These are phyloP conservation scores for Drosophila nebulosa DNA, from an alignment of 1,140 invertebrate genomes.

Conservation along the genomic window DNA sequence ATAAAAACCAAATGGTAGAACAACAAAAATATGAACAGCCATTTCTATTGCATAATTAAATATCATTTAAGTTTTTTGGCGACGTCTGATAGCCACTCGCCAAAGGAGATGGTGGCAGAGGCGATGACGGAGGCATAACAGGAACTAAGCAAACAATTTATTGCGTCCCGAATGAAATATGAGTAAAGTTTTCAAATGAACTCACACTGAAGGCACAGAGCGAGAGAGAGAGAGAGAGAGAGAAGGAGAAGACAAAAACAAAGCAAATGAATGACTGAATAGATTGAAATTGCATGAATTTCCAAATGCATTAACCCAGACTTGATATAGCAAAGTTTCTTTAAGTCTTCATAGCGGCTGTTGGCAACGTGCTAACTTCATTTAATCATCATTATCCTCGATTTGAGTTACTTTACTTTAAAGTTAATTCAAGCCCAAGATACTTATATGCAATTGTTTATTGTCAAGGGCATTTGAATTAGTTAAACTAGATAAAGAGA, in stretches of 20 bases:
- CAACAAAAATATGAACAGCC: not conserved
- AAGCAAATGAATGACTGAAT: slow-evolving; percentile 43
- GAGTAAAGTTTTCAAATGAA: slow-evolving; percentile 69
- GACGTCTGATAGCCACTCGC: not conserved
- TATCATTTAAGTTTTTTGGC: slow-evolving; percentile 53
- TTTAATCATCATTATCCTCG: no score
- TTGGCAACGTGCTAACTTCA: no score
- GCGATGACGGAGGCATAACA: not conserved
- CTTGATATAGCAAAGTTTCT: no score
- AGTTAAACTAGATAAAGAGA: no score
- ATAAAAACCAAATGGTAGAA: not conserved
- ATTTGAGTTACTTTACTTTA: no score
- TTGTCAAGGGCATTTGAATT: no score
- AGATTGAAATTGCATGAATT: slow-evolving; percentile 10
- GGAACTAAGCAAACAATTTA: slow-evolving; percentile 51
- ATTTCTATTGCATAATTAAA: slow-evolving; percentile 51
- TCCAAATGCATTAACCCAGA: not conserved
- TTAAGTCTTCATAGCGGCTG: no score
- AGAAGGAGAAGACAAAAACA: slow-evolving; percentile 38
- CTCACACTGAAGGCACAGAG: slow-evolving; percentile 41
- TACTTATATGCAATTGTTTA: no score
- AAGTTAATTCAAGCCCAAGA: no score
- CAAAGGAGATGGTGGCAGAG: not conserved
- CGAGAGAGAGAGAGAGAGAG: slow-evolving; percentile 5
- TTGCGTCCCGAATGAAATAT: slow-evolving; percentile 63